Conservation (phyloP, 2,888 invertebrate genomes). For the Lamellibrachia satsuma region DNA sequence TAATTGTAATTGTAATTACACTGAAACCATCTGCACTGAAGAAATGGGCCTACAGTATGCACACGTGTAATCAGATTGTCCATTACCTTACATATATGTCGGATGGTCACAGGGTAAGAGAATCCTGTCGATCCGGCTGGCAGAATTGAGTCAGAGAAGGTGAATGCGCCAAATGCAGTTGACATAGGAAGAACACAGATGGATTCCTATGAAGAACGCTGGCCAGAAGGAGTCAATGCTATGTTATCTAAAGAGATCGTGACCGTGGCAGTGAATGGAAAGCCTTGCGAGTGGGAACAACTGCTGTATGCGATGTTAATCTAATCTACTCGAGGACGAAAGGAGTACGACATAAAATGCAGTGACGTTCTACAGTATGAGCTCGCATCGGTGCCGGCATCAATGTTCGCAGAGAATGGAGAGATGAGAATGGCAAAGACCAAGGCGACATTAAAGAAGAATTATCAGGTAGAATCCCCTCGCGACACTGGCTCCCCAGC, state of each 20-base stretch:
- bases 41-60: too few species aligned
- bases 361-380: slow-evolving; percentile 26
- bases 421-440: slow-evolving; percentile 31
- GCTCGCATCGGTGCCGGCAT: slow-evolving; percentile 27
- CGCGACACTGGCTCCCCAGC: not conserved
- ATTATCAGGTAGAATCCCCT: slow-evolving; percentile 33
- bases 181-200: not conserved
- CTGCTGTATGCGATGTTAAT: slow-evolving; percentile 30
- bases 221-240: slow-evolving; percentile 17
- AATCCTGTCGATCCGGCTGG: too few species aligned
- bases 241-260: slow-evolving; percentile 22
- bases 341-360: slow-evolving; percentile 31
- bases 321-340: slow-evolving; percentile 32
- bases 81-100: too few species aligned
- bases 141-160: too few species aligned
- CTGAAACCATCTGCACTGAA: too few species aligned
- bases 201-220: not conserved
- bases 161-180: too few species aligned
- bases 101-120: too few species aligned
- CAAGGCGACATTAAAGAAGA: slow-evolving; percentile 29
- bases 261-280: slow-evolving; percentile 27
- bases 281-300: slow-evolving; percentile 20
- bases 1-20: too few species aligned
- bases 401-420: slow-evolving; percentile 31
- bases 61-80: too few species aligned